phyloP scores from a whole-genome alignment of 2,888 invertebrate species.

The Ectemnius cavifrons region DNA sequence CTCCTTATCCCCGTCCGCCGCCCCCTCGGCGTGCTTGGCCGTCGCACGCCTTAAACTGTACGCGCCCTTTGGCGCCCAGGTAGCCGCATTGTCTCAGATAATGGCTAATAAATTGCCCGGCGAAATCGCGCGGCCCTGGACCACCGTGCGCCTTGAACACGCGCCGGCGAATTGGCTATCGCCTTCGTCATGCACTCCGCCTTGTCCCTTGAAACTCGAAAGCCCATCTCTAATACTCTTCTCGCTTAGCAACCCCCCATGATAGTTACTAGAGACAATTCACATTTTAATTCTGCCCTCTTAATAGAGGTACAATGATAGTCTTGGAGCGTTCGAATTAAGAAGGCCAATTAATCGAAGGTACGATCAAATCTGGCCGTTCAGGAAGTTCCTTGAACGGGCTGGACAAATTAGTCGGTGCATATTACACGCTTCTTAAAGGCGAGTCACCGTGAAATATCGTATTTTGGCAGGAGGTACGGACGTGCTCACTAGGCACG shows the following conservation, averaged over 20 bases:
- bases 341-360: background rate
- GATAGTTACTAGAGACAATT: background rate
- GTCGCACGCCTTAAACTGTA: constrained; percentile 48
- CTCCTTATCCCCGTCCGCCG: background rate
- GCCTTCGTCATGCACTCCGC: constrained; percentile 21
- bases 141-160: constrained; percentile 63
- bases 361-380: no score
- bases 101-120: constrained; percentile 75
- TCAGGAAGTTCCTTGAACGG: constrained; percentile 40
- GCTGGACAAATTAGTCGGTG: constrained; percentile 73
- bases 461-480: constrained; percentile 71
- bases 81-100: constrained; percentile 75
- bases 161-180: constrained; percentile 11
- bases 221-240: background rate
- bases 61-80: constrained; percentile 67
- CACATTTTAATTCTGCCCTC: background rate
- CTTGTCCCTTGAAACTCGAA: background rate
- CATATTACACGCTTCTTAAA: constrained; percentile 73
- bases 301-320: background rate
- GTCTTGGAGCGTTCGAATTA: background rate
- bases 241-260: background rate
- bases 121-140: constrained; percentile 63
- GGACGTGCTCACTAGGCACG: constrained; percentile 30
- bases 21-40: background rate
- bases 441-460: constrained; percentile 70